Evolutionary conservation across 2,113 vertebrate species (phyloP).

Genomic region (Mobula birostris): DNA sequence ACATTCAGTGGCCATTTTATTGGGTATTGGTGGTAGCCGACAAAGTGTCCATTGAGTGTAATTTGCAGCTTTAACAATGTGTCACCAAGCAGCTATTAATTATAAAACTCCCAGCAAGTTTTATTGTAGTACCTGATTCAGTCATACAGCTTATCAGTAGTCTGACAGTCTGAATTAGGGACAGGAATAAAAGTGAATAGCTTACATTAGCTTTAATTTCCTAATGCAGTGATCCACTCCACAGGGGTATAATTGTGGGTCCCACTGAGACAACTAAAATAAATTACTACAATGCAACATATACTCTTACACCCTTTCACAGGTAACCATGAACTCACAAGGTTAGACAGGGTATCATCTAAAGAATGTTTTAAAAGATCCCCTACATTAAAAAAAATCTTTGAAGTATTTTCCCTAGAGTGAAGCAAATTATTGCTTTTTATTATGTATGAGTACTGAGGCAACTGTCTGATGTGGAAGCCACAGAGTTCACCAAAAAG

Average conservation of each 20-base stretch:
- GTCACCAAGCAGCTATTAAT: not conserved
- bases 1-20: no score
- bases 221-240: constrained; percentile 80
- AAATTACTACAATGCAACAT: constrained; percentile 77
- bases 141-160: not conserved
- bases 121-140: not conserved
- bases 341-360: constrained; percentile 72
- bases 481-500: constrained; percentile 1
- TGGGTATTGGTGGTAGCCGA: no score
- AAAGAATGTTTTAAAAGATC: constrained; percentile 51
- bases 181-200: constrained; percentile 74
- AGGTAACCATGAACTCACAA: constrained; percentile 79
- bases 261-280: constrained; percentile 87
- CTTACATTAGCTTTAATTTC: constrained; percentile 77
- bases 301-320: constrained; percentile 71
- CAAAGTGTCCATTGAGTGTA: not conserved
- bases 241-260: constrained; percentile 69
- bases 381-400: constrained; percentile 5
- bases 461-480: not conserved
- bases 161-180: constrained; percentile 67
- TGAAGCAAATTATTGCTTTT: not conserved
- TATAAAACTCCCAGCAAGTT: constrained; percentile 8
- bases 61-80: not conserved
- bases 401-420: not conserved
- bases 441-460: not conserved